These are phyloP conservation scores for Eubasilissa regina DNA, from an alignment of 1,140 invertebrate species.

Conservation along the genomic window DNA sequence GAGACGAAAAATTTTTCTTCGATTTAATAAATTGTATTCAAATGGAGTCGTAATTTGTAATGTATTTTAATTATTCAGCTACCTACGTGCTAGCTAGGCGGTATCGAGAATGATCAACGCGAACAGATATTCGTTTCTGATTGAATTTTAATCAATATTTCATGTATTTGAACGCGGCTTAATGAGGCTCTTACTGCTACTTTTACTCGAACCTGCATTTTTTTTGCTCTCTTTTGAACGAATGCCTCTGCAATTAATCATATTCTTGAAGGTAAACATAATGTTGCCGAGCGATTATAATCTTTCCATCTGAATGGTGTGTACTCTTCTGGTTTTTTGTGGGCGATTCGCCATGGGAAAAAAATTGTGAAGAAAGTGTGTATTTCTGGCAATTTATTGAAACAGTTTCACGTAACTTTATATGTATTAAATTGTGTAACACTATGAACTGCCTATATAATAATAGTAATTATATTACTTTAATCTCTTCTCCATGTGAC, in stretches of 20 bases:
- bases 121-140: not conserved
- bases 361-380: constrained; percentile 25
- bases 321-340: constrained; percentile 25
- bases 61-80: constrained; percentile 1
- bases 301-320: constrained; percentile 23
- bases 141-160: constrained; percentile 43
- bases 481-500: too few relatives aligned
- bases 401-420: constrained; percentile 11
- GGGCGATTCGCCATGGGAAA: constrained; percentile 32
- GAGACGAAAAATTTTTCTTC: too few relatives aligned
- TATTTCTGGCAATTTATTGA: constrained; percentile 16
- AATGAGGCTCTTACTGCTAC: constrained; percentile 23
- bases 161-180: constrained; percentile 34
- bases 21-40: too few relatives aligned
- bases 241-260: constrained; percentile 29
- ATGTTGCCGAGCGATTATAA: constrained; percentile 13
- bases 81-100: constrained; percentile 9
- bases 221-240: constrained; percentile 16
- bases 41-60: not conserved
- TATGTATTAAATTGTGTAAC: not conserved
- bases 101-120: not conserved
- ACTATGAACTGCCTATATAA: not conserved
- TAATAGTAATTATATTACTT: too few relatives aligned
- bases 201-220: constrained; percentile 22
- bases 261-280: constrained; percentile 29